Percentiles rank a stretch among this genome's conserved stretches.
Evolutionary conservation across 2,888 invertebrate genomes (phyloP).

Genomic region (Drosophila trichaetosa): DNA sequence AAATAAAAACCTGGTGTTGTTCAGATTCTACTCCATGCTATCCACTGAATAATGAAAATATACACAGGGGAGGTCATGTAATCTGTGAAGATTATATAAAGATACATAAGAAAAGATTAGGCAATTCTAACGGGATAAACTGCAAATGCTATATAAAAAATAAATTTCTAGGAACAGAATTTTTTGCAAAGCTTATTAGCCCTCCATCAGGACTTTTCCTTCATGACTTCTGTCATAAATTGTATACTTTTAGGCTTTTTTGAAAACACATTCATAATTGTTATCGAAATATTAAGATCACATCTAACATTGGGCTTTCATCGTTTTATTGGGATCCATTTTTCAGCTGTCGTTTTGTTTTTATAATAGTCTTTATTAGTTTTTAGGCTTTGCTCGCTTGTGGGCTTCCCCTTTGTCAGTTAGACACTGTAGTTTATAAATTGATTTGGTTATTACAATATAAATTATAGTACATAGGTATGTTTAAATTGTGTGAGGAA

Average conservation of each 20-base stretch:
- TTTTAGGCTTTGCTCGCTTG: slow-evolving; percentile 40
- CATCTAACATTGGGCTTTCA: slow-evolving; percentile 28
- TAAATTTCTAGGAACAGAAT: not conserved
- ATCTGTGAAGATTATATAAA: not conserved
- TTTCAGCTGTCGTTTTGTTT: slow-evolving; percentile 5
- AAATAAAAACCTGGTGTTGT: not conserved
- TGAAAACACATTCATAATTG: slow-evolving; percentile 35
- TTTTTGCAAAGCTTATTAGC: not conserved
- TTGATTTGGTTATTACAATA: slow-evolving; percentile 43
- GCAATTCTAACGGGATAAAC: not conserved
- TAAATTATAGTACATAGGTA: slow-evolving; percentile 36
- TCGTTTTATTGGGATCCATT: slow-evolving; percentile 19
- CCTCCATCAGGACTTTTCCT: not conserved
- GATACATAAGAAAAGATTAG: not conserved
- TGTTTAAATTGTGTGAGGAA: slow-evolving; percentile 27
- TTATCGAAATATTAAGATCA: slow-evolving; percentile 5
- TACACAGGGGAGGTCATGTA: not conserved
- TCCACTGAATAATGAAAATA: not conserved
- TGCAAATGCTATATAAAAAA: not conserved
- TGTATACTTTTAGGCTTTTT: slow-evolving; percentile 34
- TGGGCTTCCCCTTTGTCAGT: slow-evolving; percentile 30
- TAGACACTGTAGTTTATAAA: slow-evolving; percentile 41
- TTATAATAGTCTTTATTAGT: slow-evolving; percentile 54
- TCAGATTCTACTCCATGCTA: not conserved
- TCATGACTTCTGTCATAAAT: not conserved